Conservation (phyloP, 2,797 vertebrate species). For the Enoplosus armatus region DNA sequence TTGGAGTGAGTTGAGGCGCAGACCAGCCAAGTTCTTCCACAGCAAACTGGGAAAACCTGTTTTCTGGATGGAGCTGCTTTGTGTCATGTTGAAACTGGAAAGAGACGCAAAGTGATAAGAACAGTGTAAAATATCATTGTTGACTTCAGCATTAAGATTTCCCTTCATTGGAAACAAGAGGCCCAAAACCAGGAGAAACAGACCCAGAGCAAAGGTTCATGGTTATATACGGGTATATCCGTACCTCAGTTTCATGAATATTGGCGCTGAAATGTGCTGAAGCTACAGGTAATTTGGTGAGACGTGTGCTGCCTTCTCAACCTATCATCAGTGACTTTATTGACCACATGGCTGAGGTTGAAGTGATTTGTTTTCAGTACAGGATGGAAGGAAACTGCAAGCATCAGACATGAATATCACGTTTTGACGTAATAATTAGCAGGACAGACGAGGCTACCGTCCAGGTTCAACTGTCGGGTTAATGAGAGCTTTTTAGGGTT, state of each 20-base stretch:
- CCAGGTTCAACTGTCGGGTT: constrained; percentile 26
- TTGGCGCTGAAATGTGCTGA: constrained; percentile 4
- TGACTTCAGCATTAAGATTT: neutral
- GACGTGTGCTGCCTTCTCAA: neutral
- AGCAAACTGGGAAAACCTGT: neutral
- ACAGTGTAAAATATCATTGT: neutral
- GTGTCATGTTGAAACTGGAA: neutral
- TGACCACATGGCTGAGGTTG: neutral
- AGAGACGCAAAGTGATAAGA: neutral
- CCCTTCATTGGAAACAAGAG: neutral
- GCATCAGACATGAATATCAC: neutral
- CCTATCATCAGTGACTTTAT: neutral
- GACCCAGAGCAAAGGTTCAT: neutral
- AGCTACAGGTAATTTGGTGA: neutral
- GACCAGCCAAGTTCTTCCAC: no score
- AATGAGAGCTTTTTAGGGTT: constrained; percentile 39
- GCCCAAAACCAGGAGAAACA: neutral
- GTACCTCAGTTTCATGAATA: neutral
- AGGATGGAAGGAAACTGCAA: neutral
- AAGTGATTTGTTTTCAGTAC: constrained; percentile 1
- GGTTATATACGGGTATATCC: neutral
- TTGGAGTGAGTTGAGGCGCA: no score
- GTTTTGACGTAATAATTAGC: neutral
- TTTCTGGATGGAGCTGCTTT: neutral
- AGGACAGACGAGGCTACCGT: constrained; percentile 6